A percentile compares a stretch with the other conserved stretches of the same genome.
Evolutionary conservation across 2,113 vertebrate species (phyloP).

Genomic region (Mesitornis unicolor): DNA sequence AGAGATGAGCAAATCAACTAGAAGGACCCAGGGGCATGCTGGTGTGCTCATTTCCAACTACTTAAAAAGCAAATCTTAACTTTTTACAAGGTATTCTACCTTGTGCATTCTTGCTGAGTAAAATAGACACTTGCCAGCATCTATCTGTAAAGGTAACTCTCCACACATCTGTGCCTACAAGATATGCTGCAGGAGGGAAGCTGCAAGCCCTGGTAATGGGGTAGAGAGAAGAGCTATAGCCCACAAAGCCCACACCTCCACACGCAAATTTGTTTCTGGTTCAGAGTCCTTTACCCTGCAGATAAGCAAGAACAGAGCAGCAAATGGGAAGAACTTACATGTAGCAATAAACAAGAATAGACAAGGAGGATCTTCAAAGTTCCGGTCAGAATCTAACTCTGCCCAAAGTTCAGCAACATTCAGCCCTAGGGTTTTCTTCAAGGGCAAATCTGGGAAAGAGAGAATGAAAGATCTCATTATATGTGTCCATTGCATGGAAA

Average conservation of each 20-base stretch:
- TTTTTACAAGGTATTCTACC: not conserved
- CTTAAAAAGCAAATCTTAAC: not conserved
- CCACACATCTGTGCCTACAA: not conserved
- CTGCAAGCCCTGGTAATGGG: not conserved
- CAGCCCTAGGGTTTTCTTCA: not conserved
- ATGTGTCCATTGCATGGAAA: not conserved
- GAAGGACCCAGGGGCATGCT: not conserved
- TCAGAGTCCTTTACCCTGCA: not conserved
- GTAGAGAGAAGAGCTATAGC: not conserved
- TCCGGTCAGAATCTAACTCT: not conserved
- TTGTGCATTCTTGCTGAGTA: not conserved
- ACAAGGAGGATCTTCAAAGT: not conserved
- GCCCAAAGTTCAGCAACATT: not conserved
- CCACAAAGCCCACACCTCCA: not conserved
- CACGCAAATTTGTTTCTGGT: not conserved
- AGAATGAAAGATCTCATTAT: constrained; percentile 23
- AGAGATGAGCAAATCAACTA: not conserved
- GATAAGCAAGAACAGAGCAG: not conserved
- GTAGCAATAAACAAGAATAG: not conserved
- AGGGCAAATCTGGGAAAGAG: not conserved
- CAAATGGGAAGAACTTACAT: not conserved
- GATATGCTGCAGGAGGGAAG: not conserved
- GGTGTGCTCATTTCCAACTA: not conserved
- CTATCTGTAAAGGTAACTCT: not conserved
- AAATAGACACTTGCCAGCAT: not conserved